Evolutionary conservation across 2,797 vertebrate species (phyloP).

Genomic region (Ficedula albicollis): DNA sequence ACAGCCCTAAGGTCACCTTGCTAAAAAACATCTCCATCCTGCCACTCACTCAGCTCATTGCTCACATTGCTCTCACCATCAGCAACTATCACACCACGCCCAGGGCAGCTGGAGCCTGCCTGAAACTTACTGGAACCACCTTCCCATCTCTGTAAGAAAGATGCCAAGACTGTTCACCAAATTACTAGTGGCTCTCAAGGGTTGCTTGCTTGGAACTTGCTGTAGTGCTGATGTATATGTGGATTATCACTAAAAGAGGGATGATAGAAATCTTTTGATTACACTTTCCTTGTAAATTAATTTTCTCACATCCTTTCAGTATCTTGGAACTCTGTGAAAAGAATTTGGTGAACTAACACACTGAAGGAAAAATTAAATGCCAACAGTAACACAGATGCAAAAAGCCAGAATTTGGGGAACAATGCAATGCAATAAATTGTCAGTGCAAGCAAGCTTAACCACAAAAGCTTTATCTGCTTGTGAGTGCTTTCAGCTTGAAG

Average conservation of each 20-base stretch:
- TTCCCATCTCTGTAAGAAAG: neutral
- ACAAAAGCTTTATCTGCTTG: neutral
- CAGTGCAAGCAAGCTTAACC: neutral
- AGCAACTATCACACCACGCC: accelerated
- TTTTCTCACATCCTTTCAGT: neutral
- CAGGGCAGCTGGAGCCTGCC: neutral
- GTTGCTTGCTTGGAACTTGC: neutral
- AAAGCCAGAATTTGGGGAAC: neutral
- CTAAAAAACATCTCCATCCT: neutral
- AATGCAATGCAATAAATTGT: neutral
- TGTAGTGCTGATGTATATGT: neutral
- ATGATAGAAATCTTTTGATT: neutral
- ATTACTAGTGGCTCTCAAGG: neutral
- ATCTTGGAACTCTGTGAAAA: neutral
- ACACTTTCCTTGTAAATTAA: neutral
- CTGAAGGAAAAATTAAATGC: neutral
- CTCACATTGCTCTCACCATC: neutral
- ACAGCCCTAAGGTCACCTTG: neutral
- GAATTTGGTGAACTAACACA: neutral
- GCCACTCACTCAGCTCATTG: accelerated
- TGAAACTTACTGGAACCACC: neutral
- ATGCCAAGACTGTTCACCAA: neutral
- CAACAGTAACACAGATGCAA: neutral
- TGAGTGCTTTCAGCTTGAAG: neutral
- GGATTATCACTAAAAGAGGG: neutral